A percentile compares a stretch with the other conserved stretches of the same genome.
phyloP scores from a whole-genome alignment of 1,140 invertebrate genomes.

The Ectropis grisescens region DNA sequence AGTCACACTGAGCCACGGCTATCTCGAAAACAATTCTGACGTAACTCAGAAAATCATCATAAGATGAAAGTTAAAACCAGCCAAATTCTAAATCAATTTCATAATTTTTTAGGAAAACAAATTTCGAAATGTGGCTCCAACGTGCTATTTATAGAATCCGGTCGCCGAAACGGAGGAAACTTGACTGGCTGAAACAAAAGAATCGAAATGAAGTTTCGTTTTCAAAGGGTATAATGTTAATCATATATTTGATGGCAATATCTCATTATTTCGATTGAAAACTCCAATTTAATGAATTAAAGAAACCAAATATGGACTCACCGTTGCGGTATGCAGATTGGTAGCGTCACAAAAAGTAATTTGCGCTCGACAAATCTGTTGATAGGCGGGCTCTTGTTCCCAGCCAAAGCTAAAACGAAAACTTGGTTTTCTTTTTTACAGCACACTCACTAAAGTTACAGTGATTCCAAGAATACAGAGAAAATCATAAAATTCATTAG shows the following conservation, averaged over 20 bases:
- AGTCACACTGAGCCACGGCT: conserved; percentile 2
- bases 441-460: conserved; percentile 11
- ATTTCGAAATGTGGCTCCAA: conserved; percentile 18
- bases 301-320: conserved; percentile 14
- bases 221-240: conserved; percentile 37
- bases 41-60: conserved; percentile 21
- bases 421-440: conserved; percentile 60
- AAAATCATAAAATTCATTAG: conserved; percentile 17
- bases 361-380: conserved; percentile 19
- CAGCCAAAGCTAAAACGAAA: conserved; percentile 33
- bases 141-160: conserved; percentile 13
- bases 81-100: conserved; percentile 13
- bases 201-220: conserved; percentile 57
- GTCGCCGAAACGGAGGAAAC: conserved; percentile 16
- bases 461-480: conserved; percentile 16
- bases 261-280: conserved; percentile 8
- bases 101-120: conserved; percentile 14
- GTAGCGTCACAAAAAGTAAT: conserved; percentile 14
- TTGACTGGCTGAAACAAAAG: conserved; percentile 49
- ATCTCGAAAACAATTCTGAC: conserved; percentile 17
- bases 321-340: conserved; percentile 9
- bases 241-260: conserved; percentile 27
- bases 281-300: conserved; percentile 23
- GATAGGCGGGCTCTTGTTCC: conserved; percentile 25
- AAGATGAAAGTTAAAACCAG: conserved; percentile 9